Evolutionary conservation across 2,888 invertebrate genomes (phyloP).

Genomic region (Nephrotoma flavescens): DNA sequence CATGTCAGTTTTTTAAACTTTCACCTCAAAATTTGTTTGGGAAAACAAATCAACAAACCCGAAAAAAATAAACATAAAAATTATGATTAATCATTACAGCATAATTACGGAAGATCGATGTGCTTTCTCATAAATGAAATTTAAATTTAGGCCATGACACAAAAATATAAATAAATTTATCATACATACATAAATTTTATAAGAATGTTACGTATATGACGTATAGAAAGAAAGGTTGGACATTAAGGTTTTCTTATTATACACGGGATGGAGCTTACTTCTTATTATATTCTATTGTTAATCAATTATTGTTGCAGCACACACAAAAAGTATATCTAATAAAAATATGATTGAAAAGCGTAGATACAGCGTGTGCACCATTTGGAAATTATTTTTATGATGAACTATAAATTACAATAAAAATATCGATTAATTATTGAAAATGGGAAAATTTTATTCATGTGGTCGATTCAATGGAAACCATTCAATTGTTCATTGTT

Average conservation of each 20-base stretch:
- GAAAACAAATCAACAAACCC: not conserved
- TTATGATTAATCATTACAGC: not conserved
- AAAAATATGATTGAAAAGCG: not conserved
- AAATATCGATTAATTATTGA: not conserved
- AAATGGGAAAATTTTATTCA: not conserved
- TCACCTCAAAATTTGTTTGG: not conserved
- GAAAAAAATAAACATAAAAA: not conserved
- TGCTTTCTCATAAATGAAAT: not conserved
- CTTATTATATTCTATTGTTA: not conserved
- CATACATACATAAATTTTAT: not conserved
- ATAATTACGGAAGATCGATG: not conserved
- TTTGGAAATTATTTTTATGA: not conserved
- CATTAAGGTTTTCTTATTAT: not conserved
- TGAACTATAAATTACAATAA: not conserved
- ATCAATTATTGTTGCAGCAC: not conserved
- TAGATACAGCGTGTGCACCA: not conserved
- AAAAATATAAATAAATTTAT: not conserved
- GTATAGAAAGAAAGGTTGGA: not conserved
- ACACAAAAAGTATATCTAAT: not conserved
- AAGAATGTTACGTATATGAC: not conserved
- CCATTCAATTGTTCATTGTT: not conserved
- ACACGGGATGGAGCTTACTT: not conserved
- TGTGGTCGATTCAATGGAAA: not conserved
- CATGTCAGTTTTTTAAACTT: not conserved
- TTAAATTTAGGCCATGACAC: not conserved